phyloP scores from a whole-genome alignment of 2,113 vertebrate species.

The Hydrochoerus hydrochaeris region DNA sequence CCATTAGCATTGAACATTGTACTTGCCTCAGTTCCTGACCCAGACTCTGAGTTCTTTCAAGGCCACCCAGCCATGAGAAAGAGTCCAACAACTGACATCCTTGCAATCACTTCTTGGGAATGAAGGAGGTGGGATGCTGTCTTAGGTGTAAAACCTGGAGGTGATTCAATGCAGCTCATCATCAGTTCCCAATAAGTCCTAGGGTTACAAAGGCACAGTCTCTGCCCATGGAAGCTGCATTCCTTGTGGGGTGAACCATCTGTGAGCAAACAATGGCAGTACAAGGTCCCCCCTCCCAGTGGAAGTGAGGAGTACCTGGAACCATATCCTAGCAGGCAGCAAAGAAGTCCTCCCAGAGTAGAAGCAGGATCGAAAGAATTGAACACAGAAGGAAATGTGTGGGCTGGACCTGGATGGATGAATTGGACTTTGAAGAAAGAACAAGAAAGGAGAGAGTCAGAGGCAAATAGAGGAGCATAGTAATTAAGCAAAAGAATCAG shows the following conservation, averaged over 20 bases:
- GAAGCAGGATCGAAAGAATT: background rate
- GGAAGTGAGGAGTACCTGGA: background rate
- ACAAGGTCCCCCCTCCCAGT: background rate
- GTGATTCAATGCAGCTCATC: background rate
- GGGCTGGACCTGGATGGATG: background rate
- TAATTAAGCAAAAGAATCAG: background rate
- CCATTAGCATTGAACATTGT: background rate
- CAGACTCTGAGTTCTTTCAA: background rate
- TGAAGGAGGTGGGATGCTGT: background rate
- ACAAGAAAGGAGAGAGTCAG: background rate
- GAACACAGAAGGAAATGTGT: background rate
- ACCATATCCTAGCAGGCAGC: background rate
- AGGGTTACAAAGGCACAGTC: background rate
- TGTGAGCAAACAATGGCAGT: background rate
- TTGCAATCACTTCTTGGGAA: background rate
- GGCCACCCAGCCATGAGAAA: background rate
- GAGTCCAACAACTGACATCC: background rate
- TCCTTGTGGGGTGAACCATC: background rate
- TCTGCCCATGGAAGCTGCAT: background rate
- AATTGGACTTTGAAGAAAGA: background rate
- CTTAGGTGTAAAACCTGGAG: background rate
- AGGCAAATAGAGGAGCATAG: background rate
- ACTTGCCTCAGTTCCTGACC: background rate
- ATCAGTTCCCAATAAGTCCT: background rate
- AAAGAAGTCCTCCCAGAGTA: background rate